Base-by-base conservation (phyloP, 1,140 invertebrate species). In the Zaprionus africanus region DNA sequence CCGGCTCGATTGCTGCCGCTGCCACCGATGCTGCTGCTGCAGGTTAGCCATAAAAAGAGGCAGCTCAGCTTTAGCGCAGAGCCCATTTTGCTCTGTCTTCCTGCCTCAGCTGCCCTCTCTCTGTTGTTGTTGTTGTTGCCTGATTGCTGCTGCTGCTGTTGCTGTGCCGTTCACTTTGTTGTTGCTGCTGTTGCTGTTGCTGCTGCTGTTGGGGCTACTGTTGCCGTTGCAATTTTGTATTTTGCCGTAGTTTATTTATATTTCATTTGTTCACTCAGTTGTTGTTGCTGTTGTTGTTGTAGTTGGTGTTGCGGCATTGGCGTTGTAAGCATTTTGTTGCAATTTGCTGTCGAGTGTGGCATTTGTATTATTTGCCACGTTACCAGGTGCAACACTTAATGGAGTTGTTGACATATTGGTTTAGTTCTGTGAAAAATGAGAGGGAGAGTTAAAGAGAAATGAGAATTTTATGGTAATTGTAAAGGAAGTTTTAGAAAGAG, bases 11-110 rank as follows among this genome's bases (percentile, higher is more conserved):
- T 70, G 34, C 31, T 62, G 58, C 66, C 69, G 15, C 53, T 67
- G 31, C 62, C 63, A 6, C 43, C 59, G 26, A 68, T 73, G 64
- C 43, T 60, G 26, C 71, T 73, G 64, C 67, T 72, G 74, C 81
- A 87, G 66, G 76, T 88, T 64, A 92, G 78, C 90, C 91, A 92
- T 82, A 91, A 83, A 78, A 85, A 68, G 69, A 90, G 73, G 76
- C 86, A 90, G 64, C 74, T 76, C 67, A 81, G 70, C 68, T 81
- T 78, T 73, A 82, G 78, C 76, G 79, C 74, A 70, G 78, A 76
- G 78, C 74, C 81, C 90, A 92, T 92, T 87, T 88, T 91, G 84
- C 75, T 64, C 64, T 73, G 66, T 51, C 17, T 17, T 54, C 65
- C 56, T 57, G 56, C 63, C 61, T 54, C 60, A 49, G 31, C 74